Conservation (phyloP, 2,797 vertebrate genomes). For the Gallinago solitaria region DNA sequence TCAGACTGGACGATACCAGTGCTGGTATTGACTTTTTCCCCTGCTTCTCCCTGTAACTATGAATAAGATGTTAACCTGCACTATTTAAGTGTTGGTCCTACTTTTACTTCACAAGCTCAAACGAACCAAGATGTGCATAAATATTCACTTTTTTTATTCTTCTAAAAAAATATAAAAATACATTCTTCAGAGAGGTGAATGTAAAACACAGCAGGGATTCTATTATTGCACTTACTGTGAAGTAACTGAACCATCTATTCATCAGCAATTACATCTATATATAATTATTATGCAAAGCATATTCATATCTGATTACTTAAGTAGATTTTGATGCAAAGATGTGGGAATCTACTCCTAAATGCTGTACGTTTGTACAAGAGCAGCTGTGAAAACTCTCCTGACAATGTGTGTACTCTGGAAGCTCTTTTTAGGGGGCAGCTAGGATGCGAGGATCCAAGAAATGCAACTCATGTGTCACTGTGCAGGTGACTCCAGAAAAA, state of each 20-base stretch:
- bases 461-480: not conserved
- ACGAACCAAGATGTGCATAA: not conserved
- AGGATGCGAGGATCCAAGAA: not conserved
- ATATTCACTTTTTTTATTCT: not conserved
- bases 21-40: not conserved
- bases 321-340: not conserved
- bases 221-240: not conserved
- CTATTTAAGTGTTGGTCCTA: not conserved
- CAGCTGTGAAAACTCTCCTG: not conserved
- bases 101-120: not conserved
- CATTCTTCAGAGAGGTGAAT: not conserved
- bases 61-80: not conserved
- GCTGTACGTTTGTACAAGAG: accelerated
- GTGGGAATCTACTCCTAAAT: not conserved
- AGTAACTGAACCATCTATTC: not conserved
- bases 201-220: not conserved
- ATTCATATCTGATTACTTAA: not conserved
- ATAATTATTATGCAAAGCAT: not conserved
- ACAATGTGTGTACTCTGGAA: not conserved
- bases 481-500: not conserved
- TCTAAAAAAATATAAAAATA: not conserved
- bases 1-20: slow-evolving; percentile 7
- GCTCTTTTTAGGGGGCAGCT: not conserved
- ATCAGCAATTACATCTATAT: not conserved
- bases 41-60: not conserved